A percentile compares a stretch with the other conserved stretches of the same genome.
phyloP scores from a whole-genome alignment of 2,888 invertebrate species.

The Melanargia galathea region DNA sequence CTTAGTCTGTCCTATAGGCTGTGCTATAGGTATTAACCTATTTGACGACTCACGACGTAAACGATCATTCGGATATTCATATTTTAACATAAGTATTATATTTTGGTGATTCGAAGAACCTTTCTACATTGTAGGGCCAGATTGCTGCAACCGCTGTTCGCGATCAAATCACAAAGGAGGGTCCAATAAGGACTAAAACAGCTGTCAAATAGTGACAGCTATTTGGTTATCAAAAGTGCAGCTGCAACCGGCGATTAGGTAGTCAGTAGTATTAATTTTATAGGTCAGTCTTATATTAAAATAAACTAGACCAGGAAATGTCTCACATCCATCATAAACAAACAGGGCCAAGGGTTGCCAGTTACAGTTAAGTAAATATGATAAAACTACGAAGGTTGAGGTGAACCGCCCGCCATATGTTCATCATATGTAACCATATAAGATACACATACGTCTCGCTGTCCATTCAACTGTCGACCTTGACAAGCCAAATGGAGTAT shows the following conservation, averaged over 20 bases:
- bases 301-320: slow-evolving; percentile 28
- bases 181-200: too few relatives aligned
- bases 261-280: too few relatives aligned
- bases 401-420: slow-evolving; percentile 66
- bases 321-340: slow-evolving; percentile 14
- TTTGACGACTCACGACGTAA: too few relatives aligned
- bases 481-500: slow-evolving; percentile 19
- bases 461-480: slow-evolving; percentile 37
- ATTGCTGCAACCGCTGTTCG: neutral
- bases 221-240: too few relatives aligned
- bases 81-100: too few relatives aligned
- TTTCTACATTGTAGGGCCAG: too few relatives aligned
- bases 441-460: slow-evolving; percentile 29
- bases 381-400: slow-evolving; percentile 62
- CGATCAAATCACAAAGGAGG: too few relatives aligned
- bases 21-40: too few relatives aligned
- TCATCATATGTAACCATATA: slow-evolving; percentile 32
- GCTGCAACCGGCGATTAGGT: too few relatives aligned
- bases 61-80: too few relatives aligned
- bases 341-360: slow-evolving; percentile 36
- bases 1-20: neutral
- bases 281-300: neutral
- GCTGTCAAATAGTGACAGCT: too few relatives aligned
- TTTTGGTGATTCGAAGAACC: too few relatives aligned
- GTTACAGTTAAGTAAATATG: slow-evolving; percentile 32